These are phyloP conservation scores for Eubucco bourcierii DNA, from an alignment of 2,113 vertebrate genomes.

Conservation along the genomic window DNA sequence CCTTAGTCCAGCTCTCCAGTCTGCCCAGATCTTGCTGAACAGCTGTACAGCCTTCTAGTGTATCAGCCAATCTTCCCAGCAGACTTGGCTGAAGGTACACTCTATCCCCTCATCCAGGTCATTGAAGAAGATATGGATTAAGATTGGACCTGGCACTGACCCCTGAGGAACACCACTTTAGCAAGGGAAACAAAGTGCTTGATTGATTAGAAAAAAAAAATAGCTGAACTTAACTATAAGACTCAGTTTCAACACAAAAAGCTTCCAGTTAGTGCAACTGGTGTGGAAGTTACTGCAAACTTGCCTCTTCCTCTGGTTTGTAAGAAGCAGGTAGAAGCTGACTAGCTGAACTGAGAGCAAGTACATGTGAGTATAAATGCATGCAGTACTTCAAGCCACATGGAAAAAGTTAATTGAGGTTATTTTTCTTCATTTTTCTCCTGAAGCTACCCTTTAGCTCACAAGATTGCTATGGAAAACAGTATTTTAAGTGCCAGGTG, in stretches of 20 bases:
- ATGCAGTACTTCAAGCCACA: not conserved
- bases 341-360: not conserved
- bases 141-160: too few species aligned
- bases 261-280: not conserved
- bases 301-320: not conserved
- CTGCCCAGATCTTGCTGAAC: too few species aligned
- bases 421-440: not conserved
- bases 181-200: not conserved
- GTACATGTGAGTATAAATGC: accelerated
- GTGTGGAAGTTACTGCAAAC: not conserved
- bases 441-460: not conserved
- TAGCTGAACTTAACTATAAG: not conserved
- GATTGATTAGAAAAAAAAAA: not conserved
- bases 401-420: not conserved
- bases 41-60: too few species aligned
- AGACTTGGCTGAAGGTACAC: too few species aligned
- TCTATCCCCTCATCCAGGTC: too few species aligned
- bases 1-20: too few species aligned
- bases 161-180: not conserved
- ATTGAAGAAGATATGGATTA: too few species aligned
- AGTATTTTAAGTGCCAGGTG: not conserved
- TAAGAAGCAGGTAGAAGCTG: not conserved
- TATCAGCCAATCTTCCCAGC: too few species aligned
- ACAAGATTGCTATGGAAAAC: not conserved
- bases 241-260: not conserved